These are phyloP conservation scores for Menidia menidia DNA, from an alignment of 2,797 vertebrate species.

Conservation along the genomic window DNA sequence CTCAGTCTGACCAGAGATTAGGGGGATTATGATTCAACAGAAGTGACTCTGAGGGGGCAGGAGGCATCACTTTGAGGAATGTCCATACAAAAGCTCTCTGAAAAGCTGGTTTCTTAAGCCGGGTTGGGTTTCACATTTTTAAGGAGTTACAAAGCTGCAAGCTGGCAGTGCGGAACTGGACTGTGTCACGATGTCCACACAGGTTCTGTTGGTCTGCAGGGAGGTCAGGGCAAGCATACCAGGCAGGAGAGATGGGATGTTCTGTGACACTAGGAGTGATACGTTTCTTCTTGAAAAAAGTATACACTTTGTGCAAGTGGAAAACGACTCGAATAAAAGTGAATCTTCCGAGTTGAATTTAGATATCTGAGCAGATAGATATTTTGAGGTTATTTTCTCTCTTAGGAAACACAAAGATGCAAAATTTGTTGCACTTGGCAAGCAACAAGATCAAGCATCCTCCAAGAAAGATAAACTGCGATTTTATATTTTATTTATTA, in stretches of 20 bases:
- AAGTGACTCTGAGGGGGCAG: constrained; percentile 48
- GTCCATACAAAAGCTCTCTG: constrained; percentile 66
- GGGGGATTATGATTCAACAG: constrained; percentile 66
- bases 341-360: neutral
- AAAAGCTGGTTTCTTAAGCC: constrained; percentile 62
- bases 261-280: neutral
- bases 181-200: constrained; percentile 71
- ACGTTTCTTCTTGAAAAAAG: neutral
- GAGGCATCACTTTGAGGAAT: constrained; percentile 60
- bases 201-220: constrained; percentile 50
- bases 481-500: neutral
- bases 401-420: too few relatives aligned
- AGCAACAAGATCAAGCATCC: too few relatives aligned
- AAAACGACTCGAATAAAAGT: neutral
- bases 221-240: constrained; percentile 34
- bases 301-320: neutral
- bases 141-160: constrained; percentile 57
- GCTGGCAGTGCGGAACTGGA: constrained; percentile 44
- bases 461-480: neutral
- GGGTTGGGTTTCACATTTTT: constrained; percentile 75
- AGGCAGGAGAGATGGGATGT: constrained; percentile 66
- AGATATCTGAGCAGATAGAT: neutral
- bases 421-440: too few relatives aligned
- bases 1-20: constrained; percentile 48
- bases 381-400: neutral